These are phyloP conservation scores for Pteropus alecto DNA, from an alignment of 2,113 vertebrate species.

Conservation along the genomic window DNA sequence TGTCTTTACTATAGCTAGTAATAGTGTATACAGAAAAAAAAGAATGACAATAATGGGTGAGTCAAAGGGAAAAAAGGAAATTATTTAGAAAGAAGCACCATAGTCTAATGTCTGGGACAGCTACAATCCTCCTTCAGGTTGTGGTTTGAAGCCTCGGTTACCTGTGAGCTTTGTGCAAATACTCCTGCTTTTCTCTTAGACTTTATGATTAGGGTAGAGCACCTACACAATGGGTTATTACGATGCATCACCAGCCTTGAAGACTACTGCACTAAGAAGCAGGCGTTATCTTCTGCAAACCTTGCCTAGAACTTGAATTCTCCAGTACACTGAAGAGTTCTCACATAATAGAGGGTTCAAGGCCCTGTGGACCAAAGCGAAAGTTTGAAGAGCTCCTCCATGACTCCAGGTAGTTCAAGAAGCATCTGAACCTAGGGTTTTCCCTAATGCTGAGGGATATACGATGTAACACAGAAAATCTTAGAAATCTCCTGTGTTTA, in stretches of 20 bases:
- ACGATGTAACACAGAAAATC: not conserved
- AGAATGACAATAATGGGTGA: not conserved
- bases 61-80: not conserved
- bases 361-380: not conserved
- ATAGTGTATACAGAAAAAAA: not conserved
- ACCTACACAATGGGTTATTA: no score
- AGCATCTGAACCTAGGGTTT: not conserved
- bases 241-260: not conserved
- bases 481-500: not conserved
- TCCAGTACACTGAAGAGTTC: not conserved
- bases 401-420: not conserved
- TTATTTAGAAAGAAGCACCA: fast-evolving
- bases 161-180: not conserved
- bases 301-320: not conserved
- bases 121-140: not conserved
- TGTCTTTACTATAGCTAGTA: not conserved
- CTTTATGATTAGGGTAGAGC: not conserved
- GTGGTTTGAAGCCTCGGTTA: not conserved
- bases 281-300: not conserved
- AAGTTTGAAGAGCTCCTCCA: not conserved
- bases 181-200: not conserved
- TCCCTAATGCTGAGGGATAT: not conserved
- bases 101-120: not conserved
- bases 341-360: not conserved
- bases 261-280: not conserved